Conservation (phyloP, 2,797 vertebrate genomes). For the Percopsis omiscomaycus region DNA sequence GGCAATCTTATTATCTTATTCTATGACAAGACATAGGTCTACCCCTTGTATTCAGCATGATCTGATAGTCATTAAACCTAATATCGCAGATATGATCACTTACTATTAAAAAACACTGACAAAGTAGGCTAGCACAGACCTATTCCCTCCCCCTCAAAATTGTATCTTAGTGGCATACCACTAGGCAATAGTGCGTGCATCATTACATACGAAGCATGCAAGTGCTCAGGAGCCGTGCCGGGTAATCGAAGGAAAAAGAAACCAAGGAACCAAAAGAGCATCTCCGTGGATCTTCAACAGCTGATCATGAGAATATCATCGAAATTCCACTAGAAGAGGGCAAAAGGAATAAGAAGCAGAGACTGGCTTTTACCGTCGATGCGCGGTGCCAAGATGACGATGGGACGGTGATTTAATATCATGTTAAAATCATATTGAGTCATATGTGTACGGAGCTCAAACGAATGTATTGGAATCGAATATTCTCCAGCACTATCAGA, state of each 20-base stretch:
- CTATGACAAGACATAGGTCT: too few relatives aligned
- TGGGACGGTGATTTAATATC: slow-evolving; percentile 63
- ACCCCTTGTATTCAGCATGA: too few relatives aligned
- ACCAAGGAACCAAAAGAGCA: slow-evolving; percentile 42
- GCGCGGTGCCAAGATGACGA: slow-evolving; percentile 67
- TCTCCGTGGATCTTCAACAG: slow-evolving; percentile 50
- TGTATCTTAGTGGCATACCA: slow-evolving; percentile 68
- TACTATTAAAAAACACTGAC: slow-evolving; percentile 28
- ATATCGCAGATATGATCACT: slow-evolving; percentile 22
- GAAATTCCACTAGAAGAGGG: slow-evolving; percentile 41
- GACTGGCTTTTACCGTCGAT: slow-evolving; percentile 49
- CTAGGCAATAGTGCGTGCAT: slow-evolving; percentile 74
- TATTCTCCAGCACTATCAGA: slow-evolving; percentile 39
- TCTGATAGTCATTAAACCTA: not conserved
- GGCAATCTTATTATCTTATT: too few relatives aligned
- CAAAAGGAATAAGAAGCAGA: slow-evolving; percentile 23
- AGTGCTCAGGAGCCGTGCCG: slow-evolving; percentile 77
- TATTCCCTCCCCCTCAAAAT: slow-evolving; percentile 59
- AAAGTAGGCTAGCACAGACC: slow-evolving; percentile 50
- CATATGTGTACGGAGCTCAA: slow-evolving; percentile 16
- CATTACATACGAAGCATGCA: slow-evolving; percentile 59
- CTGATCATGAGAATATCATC: slow-evolving; percentile 48
- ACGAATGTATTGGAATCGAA: slow-evolving; percentile 47
- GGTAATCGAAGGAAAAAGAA: slow-evolving; percentile 56
- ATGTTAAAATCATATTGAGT: slow-evolving; percentile 40